These are phyloP conservation scores for Ephestia elutella DNA, from an alignment of 1,140 invertebrate species.

Conservation along the genomic window DNA sequence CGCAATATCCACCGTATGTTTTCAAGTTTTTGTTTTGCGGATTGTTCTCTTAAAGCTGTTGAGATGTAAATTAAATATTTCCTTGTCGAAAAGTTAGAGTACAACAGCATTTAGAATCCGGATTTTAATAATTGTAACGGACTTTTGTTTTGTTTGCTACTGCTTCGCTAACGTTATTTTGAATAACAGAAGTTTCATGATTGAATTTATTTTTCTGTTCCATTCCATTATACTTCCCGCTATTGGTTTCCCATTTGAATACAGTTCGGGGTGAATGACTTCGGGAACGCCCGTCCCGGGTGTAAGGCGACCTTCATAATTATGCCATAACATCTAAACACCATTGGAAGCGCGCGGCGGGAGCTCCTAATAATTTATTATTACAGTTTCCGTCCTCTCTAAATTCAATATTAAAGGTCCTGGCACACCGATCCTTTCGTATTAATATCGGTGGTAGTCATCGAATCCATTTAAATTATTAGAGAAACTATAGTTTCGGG, in stretches of 20 bases:
- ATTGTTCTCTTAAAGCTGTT: conserved; percentile 31
- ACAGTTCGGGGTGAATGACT: conserved; percentile 7
- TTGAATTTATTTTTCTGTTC: conserved; percentile 15
- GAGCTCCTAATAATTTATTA: conserved; percentile 45
- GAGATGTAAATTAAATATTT: conserved; percentile 61
- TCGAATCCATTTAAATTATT: conserved; percentile 57
- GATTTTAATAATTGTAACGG: conserved; percentile 56
- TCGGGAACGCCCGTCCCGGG: background rate
- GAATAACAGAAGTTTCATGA: conserved; percentile 10
- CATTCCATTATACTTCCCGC: conserved; percentile 9
- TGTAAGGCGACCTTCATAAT: conserved; percentile 26
- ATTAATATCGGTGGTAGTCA: conserved; percentile 46
- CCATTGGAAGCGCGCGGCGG: conserved; percentile 24
- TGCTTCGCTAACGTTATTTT: conserved; percentile 18
- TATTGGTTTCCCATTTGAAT: conserved; percentile 24
- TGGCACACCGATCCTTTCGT: conserved; percentile 26
- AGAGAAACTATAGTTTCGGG: conserved; percentile 55
- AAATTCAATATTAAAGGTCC: conserved; percentile 56
- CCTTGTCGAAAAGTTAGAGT: conserved; percentile 56
- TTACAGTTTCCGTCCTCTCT: conserved; percentile 36
- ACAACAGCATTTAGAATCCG: conserved; percentile 31
- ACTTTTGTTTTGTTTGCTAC: conserved; percentile 30
- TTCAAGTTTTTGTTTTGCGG: conserved; percentile 45
- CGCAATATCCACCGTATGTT: conserved; percentile 44
- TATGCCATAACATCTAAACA: conserved; percentile 36